phyloP scores from a whole-genome alignment of 1,140 invertebrate genomes.

The Hestina assimilis region DNA sequence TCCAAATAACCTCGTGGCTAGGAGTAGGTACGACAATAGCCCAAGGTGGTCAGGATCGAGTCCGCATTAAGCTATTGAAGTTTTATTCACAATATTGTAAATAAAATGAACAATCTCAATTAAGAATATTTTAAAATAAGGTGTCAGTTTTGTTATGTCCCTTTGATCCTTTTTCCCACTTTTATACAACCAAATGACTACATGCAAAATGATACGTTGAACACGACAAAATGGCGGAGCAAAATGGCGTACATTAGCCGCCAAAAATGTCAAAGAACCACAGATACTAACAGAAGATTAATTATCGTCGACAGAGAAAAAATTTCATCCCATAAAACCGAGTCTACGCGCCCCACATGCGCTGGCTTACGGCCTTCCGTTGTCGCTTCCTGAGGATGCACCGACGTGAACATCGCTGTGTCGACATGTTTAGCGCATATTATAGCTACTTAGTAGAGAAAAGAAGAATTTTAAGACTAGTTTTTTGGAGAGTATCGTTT shows the following conservation, averaged over 20 bases:
- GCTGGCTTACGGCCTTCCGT: conserved; percentile 1
- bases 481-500: not conserved
- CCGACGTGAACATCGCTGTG: conserved; percentile 1
- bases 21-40: too few relatives aligned
- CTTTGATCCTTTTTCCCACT: too few relatives aligned
- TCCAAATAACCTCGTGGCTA: too few relatives aligned
- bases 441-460: conserved; percentile 7
- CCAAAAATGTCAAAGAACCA: not conserved
- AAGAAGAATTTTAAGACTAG: not conserved
- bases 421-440: conserved; percentile 3
- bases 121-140: too few relatives aligned
- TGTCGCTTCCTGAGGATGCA: conserved; percentile 6
- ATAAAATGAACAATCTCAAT: too few relatives aligned
- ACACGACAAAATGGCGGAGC: not conserved
- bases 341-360: not conserved
- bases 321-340: not conserved
- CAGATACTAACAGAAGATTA: not conserved
- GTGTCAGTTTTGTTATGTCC: too few relatives aligned
- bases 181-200: too few relatives aligned
- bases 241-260: not conserved
- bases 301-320: not conserved
- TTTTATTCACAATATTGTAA: too few relatives aligned
- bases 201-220: too few relatives aligned
- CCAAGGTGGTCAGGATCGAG: too few relatives aligned
- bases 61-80: too few relatives aligned